Base-by-base conservation (phyloP, 2,888 invertebrate species). In the Tenthredo mesomela region DNA sequence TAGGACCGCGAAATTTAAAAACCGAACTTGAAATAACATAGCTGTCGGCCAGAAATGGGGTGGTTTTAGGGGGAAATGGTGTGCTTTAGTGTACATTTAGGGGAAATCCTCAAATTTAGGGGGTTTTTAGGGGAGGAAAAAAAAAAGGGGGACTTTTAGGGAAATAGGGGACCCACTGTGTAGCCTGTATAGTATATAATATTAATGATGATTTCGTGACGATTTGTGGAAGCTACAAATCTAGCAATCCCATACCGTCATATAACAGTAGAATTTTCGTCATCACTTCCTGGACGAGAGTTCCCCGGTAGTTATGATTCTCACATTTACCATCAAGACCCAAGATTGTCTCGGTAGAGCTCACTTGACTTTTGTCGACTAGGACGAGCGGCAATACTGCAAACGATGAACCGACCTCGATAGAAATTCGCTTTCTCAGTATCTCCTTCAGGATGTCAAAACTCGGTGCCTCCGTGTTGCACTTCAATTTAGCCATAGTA, bases 401-500 rank as follows among this genome's bases (percentile, higher is more conserved):
- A 6, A 89, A 85, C 0, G 90, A 85, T 0, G 91, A 84, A 2
- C 91, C 82, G 85, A 92, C 83, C 0, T 87, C 91, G 10, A 88
- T 88, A 0, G 84, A 1, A 1, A 85, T 88, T 0, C 88, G 89
- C n/a, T 89, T 86, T 7, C 37, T 58, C 40, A 92, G n/a, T 25
- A 3, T 10, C 12, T 75, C 84, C 25, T 89, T 84, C 5, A 93
- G 15, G 1, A 88, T 86, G 0, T 87, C 85, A 61, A 90, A 80
- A 3, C 86, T 90, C 0, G 91, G 92, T 0, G 92, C 87, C 15
- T 82, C 18, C 0, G 89, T 90, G 50, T 88, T 87, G 78, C 92
- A 92, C 1, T 88, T 87, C 0, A 91, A 25, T 71, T 86, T 85
- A n/a, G 88, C 87, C 92, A 93, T 91, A 5, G 86, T 88, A 9